Conservation (phyloP, 2,888 invertebrate species). For the Drosophila borborema region DNA sequence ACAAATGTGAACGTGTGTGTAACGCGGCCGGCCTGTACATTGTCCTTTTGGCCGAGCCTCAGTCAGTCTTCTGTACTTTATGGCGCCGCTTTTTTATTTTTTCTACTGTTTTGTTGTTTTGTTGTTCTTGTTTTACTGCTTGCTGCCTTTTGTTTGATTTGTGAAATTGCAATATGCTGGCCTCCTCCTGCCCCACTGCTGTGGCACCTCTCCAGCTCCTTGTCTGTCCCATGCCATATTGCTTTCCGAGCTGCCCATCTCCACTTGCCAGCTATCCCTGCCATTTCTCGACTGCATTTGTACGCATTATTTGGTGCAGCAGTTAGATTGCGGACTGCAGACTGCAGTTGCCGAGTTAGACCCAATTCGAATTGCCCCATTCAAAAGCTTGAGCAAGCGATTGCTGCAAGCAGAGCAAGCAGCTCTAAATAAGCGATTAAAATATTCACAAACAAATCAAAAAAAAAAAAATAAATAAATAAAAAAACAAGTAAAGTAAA, state of each 20-base stretch:
- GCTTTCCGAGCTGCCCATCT: constrained; percentile 11
- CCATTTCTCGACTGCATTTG: constrained; percentile 36
- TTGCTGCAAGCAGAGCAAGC: constrained; percentile 11
- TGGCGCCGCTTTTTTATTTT: constrained; percentile 32
- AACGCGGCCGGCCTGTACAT: constrained; percentile 62
- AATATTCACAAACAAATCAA: neutral
- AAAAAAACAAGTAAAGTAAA: neutral
- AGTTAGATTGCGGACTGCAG: constrained; percentile 44
- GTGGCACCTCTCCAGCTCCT: constrained; percentile 8
- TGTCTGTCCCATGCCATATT: constrained; percentile 27
- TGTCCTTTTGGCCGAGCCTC: constrained; percentile 76
- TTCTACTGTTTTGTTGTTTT: constrained; percentile 14
- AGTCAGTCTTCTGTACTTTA: constrained; percentile 55
- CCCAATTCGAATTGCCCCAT: constrained; percentile 18
- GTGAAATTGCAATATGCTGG: constrained; percentile 79
- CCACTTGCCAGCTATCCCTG: neutral
- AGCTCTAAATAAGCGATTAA: neutral
- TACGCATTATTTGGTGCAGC: constrained; percentile 47
- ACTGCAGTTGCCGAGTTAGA: constrained; percentile 46
- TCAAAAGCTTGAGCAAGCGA: constrained; percentile 14
- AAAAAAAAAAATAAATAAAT: neutral
- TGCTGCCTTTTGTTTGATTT: constrained; percentile 79
- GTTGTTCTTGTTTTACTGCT: constrained; percentile 20
- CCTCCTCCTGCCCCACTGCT: constrained; percentile 28
- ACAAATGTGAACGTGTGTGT: constrained; percentile 18